Base-by-base conservation (phyloP, 2,797 vertebrate genomes). In the Antennarius maculatus region DNA sequence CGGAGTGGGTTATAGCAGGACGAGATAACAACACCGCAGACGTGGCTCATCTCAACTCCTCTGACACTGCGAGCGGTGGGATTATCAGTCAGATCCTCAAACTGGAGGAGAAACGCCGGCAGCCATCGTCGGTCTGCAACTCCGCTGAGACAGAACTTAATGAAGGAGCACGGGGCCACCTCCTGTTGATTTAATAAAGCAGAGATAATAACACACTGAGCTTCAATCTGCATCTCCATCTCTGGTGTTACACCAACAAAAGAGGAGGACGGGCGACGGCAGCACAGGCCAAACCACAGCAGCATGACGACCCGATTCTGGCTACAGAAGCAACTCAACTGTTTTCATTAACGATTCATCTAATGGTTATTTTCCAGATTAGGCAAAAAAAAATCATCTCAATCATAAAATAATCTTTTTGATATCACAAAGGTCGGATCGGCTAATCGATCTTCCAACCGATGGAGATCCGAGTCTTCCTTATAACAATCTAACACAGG, bases 111-210 rank as follows among this genome's bases (percentile, higher is more conserved):
- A 85, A 82, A 71, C 18, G 80, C 87, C 77, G 63, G 74, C 71
- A 81, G 84, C 76, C 70, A 77, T 83, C 14, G 7, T 43, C 74
- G 81, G 82, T 78, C 76, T 90, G 91, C 84, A 76, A 79, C 74
- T 89, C 80, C 81, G 80, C 82, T 66, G 64, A 77, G 79, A 65
- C 79, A 85, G 71, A 68, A 72, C 88, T 74, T 88, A 90, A 91
- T 92, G 88, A 86, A 86, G 61, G 66, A 71, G 56, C 81, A 83
- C 80, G 76, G 69, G 71, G 87, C 73, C 61, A 83, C 80, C 72
- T 85, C 83, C 72, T 80, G 69, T 86, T 75, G 56, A 81, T 15
- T 45, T 15, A 83, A 80, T 54, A 74, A 86, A 83, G 71, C 60
- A 28, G 39, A n/a, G 71, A 12, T 12, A 14, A 43, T 5, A 23